phyloP scores from a whole-genome alignment of 2,888 invertebrate genomes.

The Macaria notata region DNA sequence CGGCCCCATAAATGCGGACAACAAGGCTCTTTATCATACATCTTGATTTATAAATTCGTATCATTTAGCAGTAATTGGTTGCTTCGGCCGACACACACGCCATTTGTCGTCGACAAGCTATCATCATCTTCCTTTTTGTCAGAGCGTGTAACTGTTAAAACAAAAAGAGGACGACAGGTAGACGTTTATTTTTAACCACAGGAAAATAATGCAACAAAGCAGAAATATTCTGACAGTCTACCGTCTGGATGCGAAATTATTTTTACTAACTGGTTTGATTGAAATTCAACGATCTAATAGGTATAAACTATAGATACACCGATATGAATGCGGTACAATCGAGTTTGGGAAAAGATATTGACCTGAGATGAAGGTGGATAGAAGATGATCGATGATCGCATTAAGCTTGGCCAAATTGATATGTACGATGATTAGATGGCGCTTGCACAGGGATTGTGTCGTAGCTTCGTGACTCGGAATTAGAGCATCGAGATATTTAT shows the following conservation, averaged over 20 bases:
- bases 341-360: conserved; percentile 72
- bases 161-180: conserved; percentile 13
- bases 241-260: conserved; percentile 41
- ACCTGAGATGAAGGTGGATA: conserved; percentile 67
- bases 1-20: conserved; percentile 23
- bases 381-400: conserved; percentile 73
- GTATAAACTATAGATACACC: conserved; percentile 17
- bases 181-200: conserved; percentile 21
- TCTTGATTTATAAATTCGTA: conserved; percentile 56
- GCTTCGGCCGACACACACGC: conserved; percentile 33
- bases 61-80: conserved; percentile 65
- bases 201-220: conserved; percentile 33
- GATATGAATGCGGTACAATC: conserved; percentile 47
- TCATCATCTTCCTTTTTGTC: conserved; percentile 53
- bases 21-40: conserved; percentile 33
- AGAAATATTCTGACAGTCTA: conserved; percentile 24
- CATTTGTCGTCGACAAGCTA: conserved; percentile 50
- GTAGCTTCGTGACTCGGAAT: conserved; percentile 47
- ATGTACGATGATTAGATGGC: conserved; percentile 66
- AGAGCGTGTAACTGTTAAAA: conserved; percentile 30
- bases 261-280: conserved; percentile 61
- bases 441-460: conserved; percentile 48
- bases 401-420: conserved; percentile 63
- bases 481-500: conserved; percentile 38
- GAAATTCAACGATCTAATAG: conserved; percentile 61